Base-by-base conservation (phyloP, 2,888 invertebrate genomes). In the Synanthedon andrenaeformis region DNA sequence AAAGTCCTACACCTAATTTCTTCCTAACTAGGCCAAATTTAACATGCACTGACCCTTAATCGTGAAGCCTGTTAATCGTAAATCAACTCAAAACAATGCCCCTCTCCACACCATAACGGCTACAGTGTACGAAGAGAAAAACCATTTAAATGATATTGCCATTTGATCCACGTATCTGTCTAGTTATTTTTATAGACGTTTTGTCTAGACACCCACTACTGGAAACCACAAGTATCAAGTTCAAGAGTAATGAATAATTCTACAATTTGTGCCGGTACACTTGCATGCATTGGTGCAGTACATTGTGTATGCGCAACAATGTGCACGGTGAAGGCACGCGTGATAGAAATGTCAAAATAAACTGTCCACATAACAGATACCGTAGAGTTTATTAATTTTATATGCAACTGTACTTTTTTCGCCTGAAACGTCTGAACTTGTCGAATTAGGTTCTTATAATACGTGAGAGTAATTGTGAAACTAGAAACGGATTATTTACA, bases 191-290 rank as follows among this genome's bases (percentile, higher is more conserved):
- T 52, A 52, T 42, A 12, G 41, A 23, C 49, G 13, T 49, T 17
- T 17, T 19, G 49, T 49, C 49, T 49, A 13, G 49, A 49, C 49
- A 19, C 19, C 4, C 23, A 12, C 49, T 49, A 49, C 6, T 49
- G 23, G 49, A 49, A 49, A 14, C 49, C 23, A 23, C 23, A 49
- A 17, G 45, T 45, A 54, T 56, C 54, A 54, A 45, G 41, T 42
- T 57, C 54, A 59, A 62, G 61, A 66, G 64, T 67, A 67, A 76
- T 74, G 69, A 77, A 74, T 75, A 70, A 76, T 76, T 78, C 72
- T 63, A 68, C 72, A 62, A 71, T 70, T 66, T 65, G 49, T 49
- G 61, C 62, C 62, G 68, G 65, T 70, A 71, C 69, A 72, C 64
- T 73, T 70, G 70, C 71, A 74, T 76, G 67, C 66, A 68, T 67